Base-by-base conservation (phyloP, 2,888 invertebrate genomes). In the Drosophila subquinaria region DNA sequence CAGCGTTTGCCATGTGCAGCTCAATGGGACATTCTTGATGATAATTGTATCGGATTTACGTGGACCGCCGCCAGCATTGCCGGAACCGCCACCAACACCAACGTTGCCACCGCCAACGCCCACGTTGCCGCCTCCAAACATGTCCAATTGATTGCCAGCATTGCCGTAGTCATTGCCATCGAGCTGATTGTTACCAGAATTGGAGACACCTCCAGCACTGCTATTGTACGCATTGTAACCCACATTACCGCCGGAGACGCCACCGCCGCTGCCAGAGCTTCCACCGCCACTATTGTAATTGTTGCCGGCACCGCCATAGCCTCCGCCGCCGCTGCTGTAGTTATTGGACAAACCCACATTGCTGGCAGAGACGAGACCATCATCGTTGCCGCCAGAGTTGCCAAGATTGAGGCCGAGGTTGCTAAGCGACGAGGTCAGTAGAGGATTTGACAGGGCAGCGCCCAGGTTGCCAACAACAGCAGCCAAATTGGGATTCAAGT, bases 1-100 rank as follows among this genome's bases (percentile, higher is more conserved):
- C 73, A 99, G 94, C 92, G 97, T 95, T 93, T 98, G 98, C 97
- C 98, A 98, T 33, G 97, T 97, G 82, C 97, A 97, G 55, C 96
- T 96, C 42, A 96, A 95, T 35, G 99, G 99, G 92, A 96, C 96
- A 93, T 96, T 96, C 92, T 95, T 95, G 68, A 96, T 95, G 63
- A 95, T 93, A 79, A 96, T 94, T 4, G 95, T 95, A 78, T 95
- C 95, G 0, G 95, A 94, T 80, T 93, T 93, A 30, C 92, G 90
- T 11, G 88, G 76, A 48, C 87, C 91, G 3, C 77, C 82, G 1
- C 77, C 84, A 15, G 82, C 82, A 55, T 88, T 88, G 36, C 88
- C 79, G 42, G 82, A 77, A 10, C 88, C 84, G 4, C 75, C 79
- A 13, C 78, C 80, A 17, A 68, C 73, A 23, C 63, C 64, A 20